Evolutionary conservation across 2,888 invertebrate genomes (phyloP).

Genomic region (Drosophila barbarae): DNA sequence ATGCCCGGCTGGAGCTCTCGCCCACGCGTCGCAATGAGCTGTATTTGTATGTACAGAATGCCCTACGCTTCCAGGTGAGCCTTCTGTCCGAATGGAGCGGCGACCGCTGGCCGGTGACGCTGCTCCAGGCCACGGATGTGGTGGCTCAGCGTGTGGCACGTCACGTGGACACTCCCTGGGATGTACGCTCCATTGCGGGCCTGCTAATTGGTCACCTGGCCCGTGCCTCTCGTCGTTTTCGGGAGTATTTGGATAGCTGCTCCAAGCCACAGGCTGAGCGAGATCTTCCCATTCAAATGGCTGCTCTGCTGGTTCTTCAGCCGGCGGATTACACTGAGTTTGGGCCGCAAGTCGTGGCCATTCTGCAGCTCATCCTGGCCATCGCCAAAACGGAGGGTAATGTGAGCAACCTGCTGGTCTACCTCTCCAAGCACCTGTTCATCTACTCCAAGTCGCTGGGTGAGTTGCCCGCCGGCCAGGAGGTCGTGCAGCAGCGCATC

Average conservation of each 20-base stretch:
- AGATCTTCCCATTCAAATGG: conserved; percentile 70
- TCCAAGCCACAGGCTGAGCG: conserved; percentile 35
- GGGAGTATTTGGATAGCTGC: conserved; percentile 54
- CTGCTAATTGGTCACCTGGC: conserved; percentile 81
- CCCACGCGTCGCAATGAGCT: conserved; percentile 78
- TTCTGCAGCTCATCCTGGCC: conserved; percentile 57
- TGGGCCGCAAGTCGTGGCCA: conserved; percentile 52
- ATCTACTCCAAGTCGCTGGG: conserved; percentile 59
- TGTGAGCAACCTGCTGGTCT: conserved; percentile 71
- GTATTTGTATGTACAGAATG: conserved; percentile 78
- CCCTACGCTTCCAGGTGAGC: conserved; percentile 78
- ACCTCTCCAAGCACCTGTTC: conserved; percentile 66
- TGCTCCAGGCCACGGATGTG: conserved; percentile 44
- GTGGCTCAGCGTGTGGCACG: conserved; percentile 76
- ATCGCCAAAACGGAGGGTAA: conserved; percentile 60
- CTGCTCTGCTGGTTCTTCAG: conserved; percentile 72
- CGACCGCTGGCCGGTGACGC: conserved; percentile 63
- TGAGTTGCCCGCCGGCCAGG: neutral
- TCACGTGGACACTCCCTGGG: conserved; percentile 83
- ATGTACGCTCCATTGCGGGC: conserved; percentile 84
- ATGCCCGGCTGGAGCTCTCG: conserved; percentile 48
- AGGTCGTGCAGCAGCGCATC: conserved; percentile 55
- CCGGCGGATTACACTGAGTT: conserved; percentile 57
- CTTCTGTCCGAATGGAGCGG: conserved; percentile 79
- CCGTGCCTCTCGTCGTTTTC: conserved; percentile 76